A percentile compares a stretch with the other conserved stretches of the same genome.
These are phyloP conservation scores for Hucho hucho DNA, from an alignment of 2,113 vertebrate genomes.

Conservation along the genomic window DNA sequence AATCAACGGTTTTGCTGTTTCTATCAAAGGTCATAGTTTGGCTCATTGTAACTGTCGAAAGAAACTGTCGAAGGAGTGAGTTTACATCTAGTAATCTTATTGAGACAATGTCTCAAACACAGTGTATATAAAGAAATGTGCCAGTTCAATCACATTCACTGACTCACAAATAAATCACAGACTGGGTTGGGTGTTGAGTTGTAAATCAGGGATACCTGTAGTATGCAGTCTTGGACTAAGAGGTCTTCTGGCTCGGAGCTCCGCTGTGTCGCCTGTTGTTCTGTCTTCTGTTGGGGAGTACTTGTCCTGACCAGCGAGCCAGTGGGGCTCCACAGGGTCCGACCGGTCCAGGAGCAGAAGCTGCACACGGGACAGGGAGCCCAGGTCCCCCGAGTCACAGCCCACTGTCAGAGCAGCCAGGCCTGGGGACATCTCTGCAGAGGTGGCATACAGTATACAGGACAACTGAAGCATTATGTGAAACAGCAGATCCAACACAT, in stretches of 20 bases:
- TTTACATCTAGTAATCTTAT: conserved; percentile 6
- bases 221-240: neutral
- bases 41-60: conserved; percentile 55
- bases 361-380: conserved; percentile 66
- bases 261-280: conserved; percentile 1
- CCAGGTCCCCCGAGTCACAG: conserved; percentile 58
- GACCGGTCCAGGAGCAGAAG: conserved; percentile 65
- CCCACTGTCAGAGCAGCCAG: conserved; percentile 62
- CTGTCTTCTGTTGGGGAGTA: conserved; percentile 13
- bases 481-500: too few relatives aligned
- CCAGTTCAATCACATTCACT: neutral
- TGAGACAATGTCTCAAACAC: neutral
- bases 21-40: conserved; percentile 48
- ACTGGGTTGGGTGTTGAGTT: neutral
- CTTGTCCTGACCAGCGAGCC: conserved; percentile 23
- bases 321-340: conserved; percentile 13
- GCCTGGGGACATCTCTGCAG: conserved; percentile 63
- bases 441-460: neutral
- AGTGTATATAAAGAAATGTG: neutral
- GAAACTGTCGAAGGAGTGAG: conserved; percentile 2
- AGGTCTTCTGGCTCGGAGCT: neutral
- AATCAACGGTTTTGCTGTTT: conserved; percentile 51
- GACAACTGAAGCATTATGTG: neutral
- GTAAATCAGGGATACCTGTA: conserved; percentile 29
- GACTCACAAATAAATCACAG: neutral